Percentiles rank a stretch among this genome's conserved stretches.
phyloP scores from a whole-genome alignment of 2,113 vertebrate genomes.

The Ictalurus punctatus region DNA sequence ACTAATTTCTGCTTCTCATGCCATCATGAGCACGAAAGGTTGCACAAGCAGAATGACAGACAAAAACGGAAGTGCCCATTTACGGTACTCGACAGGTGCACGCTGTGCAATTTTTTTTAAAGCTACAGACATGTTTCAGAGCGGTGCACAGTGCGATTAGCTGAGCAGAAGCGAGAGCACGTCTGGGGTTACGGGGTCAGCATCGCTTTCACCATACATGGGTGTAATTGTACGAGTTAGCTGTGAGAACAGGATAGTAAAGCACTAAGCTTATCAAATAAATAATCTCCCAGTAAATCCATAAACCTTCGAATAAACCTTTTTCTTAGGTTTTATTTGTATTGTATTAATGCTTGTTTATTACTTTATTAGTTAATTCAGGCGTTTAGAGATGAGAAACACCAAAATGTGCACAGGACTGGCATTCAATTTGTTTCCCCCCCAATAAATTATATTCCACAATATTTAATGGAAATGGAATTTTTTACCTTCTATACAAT shows the following conservation, averaged over 20 bases:
- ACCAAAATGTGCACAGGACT: neutral
- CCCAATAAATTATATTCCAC: neutral
- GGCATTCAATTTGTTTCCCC: neutral
- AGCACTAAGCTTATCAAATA: conserved; percentile 19
- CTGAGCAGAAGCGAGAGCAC: conserved; percentile 22
- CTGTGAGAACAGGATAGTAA: conserved; percentile 17
- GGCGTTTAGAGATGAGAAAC: neutral
- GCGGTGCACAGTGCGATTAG: conserved; percentile 24
- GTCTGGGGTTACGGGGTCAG: conserved; percentile 28
- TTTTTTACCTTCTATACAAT: neutral
- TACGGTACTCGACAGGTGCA: conserved; percentile 34
- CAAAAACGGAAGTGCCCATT: conserved; percentile 40
- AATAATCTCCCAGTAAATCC: neutral
- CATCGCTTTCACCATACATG: neutral
- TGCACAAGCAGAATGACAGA: conserved; percentile 33
- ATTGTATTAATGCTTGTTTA: neutral
- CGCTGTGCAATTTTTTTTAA: conserved; percentile 22
- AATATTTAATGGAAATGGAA: neutral
- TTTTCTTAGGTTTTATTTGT: neutral
- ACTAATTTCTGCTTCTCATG: conserved; percentile 22
- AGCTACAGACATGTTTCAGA: conserved; percentile 35
- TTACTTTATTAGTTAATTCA: neutral
- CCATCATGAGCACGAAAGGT: conserved; percentile 21
- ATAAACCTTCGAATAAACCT: conserved; percentile 3
- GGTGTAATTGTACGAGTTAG: conserved; percentile 16